Evolutionary conservation across 2,797 vertebrate genomes (phyloP), one percentile per base, ranked within the genome.

Genomic region (Cirrhinus mrigala): DNA sequence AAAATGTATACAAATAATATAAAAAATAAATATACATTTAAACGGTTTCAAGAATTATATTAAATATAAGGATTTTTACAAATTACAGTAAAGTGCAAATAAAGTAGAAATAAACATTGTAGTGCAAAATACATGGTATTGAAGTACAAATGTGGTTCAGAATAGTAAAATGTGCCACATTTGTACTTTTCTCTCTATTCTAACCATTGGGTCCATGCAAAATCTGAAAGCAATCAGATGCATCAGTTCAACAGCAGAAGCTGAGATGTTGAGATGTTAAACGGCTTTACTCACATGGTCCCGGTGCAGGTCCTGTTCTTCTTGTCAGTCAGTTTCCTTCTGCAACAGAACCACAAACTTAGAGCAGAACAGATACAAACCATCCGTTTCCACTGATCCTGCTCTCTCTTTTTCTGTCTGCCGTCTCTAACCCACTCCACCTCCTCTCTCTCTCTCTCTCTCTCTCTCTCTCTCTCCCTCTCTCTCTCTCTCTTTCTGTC

Each of bases 341-440:
- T 82, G 68, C 37, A 82, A 82, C n/a, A 71, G 37, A 82, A 82
- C 37, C 80, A 71, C 80, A 82, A 82, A 60, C 66, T 71, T 71
- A 82, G 15, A 58, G 12, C 48, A 37, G 64, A 81, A 54, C n/a
- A 60, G 10, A 82, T 22, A 60, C 37, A 71, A 58, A 24, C 22
- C 24, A 14, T 76, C 52, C 20, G 52, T 58, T 54, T 40, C 14
- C n/a, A 10, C 37, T 62, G 46, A 20, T 50, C 9, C 4, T n/a
- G n/a, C 60, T 62, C 66, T 18, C n/a, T 46, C n/a, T 44, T 54
- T 76, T 5, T 56, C 20, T 56, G 20, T 58, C 52, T 71, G 71
- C 83, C 11, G 44, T 54, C 58, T 27, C 40, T 48, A 29, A 27
- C 4, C 9, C n/a, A 46, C 56, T 40, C 58, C 52, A 77, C 52